These are phyloP conservation scores for Drosophila niveifrons DNA, from an alignment of 2,888 invertebrate genomes.

Conservation along the genomic window DNA sequence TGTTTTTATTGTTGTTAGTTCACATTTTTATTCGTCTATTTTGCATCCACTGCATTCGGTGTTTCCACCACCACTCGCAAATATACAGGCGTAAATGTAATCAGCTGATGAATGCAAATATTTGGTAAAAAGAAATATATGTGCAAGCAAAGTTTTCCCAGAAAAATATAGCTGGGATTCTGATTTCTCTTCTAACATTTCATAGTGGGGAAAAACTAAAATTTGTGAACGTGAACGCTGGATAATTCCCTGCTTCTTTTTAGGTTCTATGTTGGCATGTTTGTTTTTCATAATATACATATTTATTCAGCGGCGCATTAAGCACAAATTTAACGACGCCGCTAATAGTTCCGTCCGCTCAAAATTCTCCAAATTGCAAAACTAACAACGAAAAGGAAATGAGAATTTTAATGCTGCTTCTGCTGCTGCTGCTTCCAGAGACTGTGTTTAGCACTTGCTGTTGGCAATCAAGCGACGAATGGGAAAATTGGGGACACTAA, in stretches of 20 bases:
- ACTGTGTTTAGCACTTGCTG: neutral
- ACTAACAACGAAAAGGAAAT: slow-evolving; percentile 2
- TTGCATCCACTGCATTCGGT: neutral
- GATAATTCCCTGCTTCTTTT: slow-evolving; percentile 1
- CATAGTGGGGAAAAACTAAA: too few relatives aligned
- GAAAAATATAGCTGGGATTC: neutral
- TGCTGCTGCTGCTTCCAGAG: neutral
- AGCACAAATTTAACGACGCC: slow-evolving; percentile 1
- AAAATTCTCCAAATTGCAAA: slow-evolving; percentile 7
- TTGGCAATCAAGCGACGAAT: neutral
- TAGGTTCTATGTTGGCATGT: neutral
- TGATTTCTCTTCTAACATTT: neutral
- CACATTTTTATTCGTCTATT: neutral
- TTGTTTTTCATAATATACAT: neutral
- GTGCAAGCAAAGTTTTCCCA: neutral
- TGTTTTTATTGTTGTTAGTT: neutral
- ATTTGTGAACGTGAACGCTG: neutral
- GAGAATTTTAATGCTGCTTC: slow-evolving; percentile 1
- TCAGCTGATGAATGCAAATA: slow-evolving; percentile 1
- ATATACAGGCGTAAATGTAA: neutral
- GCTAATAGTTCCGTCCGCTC: neutral
- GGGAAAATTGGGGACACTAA: neutral
- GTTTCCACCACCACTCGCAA: slow-evolving; percentile 1
- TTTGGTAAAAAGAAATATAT: neutral
- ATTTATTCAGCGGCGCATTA: slow-evolving; percentile 1